Evolutionary conservation across 2,113 vertebrate genomes (phyloP).

Genomic region (Notothenia rossii): DNA sequence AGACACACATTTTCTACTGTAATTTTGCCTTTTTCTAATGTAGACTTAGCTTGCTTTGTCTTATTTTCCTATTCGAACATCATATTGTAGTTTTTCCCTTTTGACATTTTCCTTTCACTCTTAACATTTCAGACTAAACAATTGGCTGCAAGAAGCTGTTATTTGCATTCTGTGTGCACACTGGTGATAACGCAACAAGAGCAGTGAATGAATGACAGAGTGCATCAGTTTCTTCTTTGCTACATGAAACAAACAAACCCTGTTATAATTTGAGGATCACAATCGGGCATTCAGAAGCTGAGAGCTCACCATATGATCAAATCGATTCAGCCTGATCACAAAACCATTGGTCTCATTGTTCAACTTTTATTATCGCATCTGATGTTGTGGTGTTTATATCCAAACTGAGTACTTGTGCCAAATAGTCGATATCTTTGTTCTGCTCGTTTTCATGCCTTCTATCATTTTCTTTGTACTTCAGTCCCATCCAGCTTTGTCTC

Average conservation of each 20-base stretch:
- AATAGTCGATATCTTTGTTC: constrained; percentile 7
- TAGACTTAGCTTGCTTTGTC: constrained; percentile 17
- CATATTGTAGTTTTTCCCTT: constrained; percentile 2
- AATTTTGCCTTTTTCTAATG: neutral
- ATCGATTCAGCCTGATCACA: constrained; percentile 36
- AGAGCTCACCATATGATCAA: constrained; percentile 26
- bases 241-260: constrained; percentile 27
- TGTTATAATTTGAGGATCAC: constrained; percentile 8
- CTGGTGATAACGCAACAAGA: constrained; percentile 47
- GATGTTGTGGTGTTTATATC: constrained; percentile 38
- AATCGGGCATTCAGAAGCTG: constrained; percentile 12
- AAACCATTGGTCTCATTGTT: constrained; percentile 26
- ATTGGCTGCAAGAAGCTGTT: constrained; percentile 52
- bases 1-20: neutral
- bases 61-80: constrained; percentile 20
- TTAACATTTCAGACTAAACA: constrained; percentile 52
- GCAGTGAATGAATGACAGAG: constrained; percentile 46
- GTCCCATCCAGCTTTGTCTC: neutral
- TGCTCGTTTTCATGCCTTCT: neutral
- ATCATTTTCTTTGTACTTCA: constrained; percentile 6
- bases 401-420: neutral
- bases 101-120: constrained; percentile 28
- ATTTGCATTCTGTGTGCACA: constrained; percentile 52
- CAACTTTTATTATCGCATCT: constrained; percentile 28
- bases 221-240: constrained; percentile 23